These are phyloP conservation scores for Sandelia bainsii DNA, from an alignment of 2,797 vertebrate genomes.

Conservation along the genomic window DNA sequence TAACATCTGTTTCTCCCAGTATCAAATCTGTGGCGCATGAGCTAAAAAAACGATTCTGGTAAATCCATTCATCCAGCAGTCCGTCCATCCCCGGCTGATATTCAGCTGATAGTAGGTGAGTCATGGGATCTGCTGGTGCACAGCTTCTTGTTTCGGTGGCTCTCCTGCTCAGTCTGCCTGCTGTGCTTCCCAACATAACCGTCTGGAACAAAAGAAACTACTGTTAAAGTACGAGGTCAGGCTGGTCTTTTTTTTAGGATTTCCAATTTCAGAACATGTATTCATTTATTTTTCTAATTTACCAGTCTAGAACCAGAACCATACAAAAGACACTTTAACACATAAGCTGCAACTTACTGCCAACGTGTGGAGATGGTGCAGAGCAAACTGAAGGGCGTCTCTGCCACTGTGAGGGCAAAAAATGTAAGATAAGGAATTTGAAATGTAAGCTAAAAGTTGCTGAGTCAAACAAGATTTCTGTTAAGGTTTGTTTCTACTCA, in stretches of 20 bases:
- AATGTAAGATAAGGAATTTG: background rate
- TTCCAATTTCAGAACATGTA: too few relatives aligned
- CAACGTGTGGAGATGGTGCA: conserved; percentile 23
- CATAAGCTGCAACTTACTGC: conserved; percentile 68
- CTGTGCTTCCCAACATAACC: conserved; percentile 75
- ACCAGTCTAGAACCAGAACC: background rate
- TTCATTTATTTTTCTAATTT: background rate
- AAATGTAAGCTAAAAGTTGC: background rate
- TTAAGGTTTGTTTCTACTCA: conserved; percentile 77
- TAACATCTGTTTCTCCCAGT: background rate
- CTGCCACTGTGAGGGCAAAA: conserved; percentile 89
- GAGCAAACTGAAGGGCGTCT: conserved; percentile 67
- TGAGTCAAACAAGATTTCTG: background rate
- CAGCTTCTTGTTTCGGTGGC: conserved; percentile 71
- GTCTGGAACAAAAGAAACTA: conserved; percentile 66
- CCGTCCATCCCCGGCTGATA: background rate
- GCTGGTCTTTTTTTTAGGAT: background rate
- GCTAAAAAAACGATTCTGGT: conserved; percentile 7
- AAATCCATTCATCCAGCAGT: background rate
- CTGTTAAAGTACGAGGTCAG: background rate
- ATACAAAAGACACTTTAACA: background rate
- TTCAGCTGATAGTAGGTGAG: conserved; percentile 21
- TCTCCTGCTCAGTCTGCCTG: conserved; percentile 49
- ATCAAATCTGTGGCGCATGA: conserved; percentile 12
- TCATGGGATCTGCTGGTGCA: conserved; percentile 39